Conservation (phyloP, 2,113 vertebrate genomes). For the Empidonax traillii region DNA sequence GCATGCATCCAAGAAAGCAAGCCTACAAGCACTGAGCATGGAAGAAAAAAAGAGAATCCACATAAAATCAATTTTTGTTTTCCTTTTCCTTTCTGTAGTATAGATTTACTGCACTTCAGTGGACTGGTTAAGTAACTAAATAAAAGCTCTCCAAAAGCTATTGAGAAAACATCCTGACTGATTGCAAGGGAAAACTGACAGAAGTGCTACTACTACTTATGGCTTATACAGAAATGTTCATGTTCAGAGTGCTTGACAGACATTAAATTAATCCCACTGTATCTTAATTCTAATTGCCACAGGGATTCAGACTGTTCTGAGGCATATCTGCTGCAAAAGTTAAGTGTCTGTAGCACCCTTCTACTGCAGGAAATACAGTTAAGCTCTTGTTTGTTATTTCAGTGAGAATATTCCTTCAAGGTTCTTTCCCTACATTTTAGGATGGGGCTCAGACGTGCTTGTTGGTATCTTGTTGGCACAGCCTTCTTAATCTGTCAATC, state of each 20-base stretch:
- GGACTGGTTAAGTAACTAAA: slow-evolving; percentile 38
- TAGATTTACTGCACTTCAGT: slow-evolving; percentile 44
- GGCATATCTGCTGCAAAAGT: neutral
- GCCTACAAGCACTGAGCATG: neutral
- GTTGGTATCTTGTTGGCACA: neutral
- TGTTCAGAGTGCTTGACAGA: slow-evolving; percentile 34
- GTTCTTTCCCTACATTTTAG: neutral
- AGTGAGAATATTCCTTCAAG: neutral
- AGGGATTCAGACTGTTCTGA: neutral
- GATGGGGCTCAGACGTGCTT: neutral
- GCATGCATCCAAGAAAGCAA: slow-evolving; percentile 37
- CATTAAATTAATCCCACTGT: slow-evolving; percentile 30
- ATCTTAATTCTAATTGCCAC: slow-evolving; percentile 41
- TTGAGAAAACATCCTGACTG: neutral
- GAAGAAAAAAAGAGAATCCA: neutral
- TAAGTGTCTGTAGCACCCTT: neutral
- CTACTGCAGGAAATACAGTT: neutral
- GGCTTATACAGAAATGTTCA: neutral
- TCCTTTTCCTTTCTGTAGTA: neutral
- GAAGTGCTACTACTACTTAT: neutral
- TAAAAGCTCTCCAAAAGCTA: slow-evolving; percentile 45
- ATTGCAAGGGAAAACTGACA: slow-evolving; percentile 38
- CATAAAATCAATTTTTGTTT: neutral
- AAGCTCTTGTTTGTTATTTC: neutral
- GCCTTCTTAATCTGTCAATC: neutral